Evolutionary conservation across 2,888 invertebrate species (phyloP), one percentile per base, ranked within the genome.

Genomic region (Dryobota labecula): DNA sequence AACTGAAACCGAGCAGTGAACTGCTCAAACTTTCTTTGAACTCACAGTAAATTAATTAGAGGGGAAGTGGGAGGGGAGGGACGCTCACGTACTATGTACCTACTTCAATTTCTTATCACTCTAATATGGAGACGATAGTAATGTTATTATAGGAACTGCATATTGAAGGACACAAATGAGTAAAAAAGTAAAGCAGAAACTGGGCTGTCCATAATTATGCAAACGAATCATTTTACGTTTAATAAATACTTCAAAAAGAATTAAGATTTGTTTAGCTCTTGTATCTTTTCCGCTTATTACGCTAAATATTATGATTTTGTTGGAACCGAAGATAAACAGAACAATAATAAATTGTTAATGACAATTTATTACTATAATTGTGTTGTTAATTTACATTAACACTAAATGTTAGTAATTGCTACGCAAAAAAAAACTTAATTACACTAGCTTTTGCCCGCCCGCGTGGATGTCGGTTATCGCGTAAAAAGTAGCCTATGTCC

Each of bases 1-100:
- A n/a, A 47, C 33, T 54, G 20, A 58, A 65, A 58, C 41, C 30
- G 41, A 41, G 47, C 60, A 70, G 20, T 43, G 54, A 43, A 56
- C 71, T 70, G 20, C 0, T 78, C 15, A 13, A 73, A 49, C 49
- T 76, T 61, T 43, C 47, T 54, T 54, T 60, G 60, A 70, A 69
- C 70, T 60, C 47, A 20, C 54, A 43, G 60, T 27, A 70, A 77
- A 78, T 70, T 51, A 70, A 78, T 71, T 38, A 30, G 9, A 54
- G 20, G 24, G 36, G 24, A 13, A 24, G 27, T 15, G 38, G 43
- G 20, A n/a, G n/a, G 53, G 15, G 30, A 24, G 15, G 20, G 6
- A 36, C 36, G 20, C 43, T n/a, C 41, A 30, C 33, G 18, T 58
- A 38, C n/a, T 45, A 11, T 24, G 6, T 33, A 18, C 7, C n/a